A percentile compares a stretch with the other conserved stretches of the same genome.
Conservation (phyloP, 1,140 invertebrate species). For the Megalopta genalis region DNA sequence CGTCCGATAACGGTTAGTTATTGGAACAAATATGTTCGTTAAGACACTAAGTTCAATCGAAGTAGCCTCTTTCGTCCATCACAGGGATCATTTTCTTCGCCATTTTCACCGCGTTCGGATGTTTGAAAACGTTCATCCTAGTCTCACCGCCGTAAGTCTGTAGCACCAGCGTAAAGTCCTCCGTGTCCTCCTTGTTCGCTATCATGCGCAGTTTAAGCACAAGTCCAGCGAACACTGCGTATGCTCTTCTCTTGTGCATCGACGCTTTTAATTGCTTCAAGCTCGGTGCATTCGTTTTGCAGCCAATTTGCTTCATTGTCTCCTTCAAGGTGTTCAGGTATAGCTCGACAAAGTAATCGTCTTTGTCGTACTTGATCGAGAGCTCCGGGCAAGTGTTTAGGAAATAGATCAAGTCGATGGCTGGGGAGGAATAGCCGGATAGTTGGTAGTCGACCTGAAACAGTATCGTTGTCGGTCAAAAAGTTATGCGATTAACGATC, state of each 20-base stretch:
- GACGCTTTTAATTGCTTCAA: slow-evolving; percentile 51
- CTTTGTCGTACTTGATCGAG: slow-evolving; percentile 49
- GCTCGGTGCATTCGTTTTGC: slow-evolving; percentile 52
- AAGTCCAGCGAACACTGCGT: slow-evolving; percentile 42
- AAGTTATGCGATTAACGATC: no score
- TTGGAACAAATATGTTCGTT: no score
- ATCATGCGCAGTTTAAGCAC: slow-evolving; percentile 63
- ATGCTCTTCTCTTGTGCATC: slow-evolving; percentile 57
- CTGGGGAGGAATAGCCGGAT: slow-evolving; percentile 74
- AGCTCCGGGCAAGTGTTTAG: slow-evolving; percentile 71
- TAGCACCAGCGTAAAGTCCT: slow-evolving; percentile 39
- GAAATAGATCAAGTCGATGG: slow-evolving; percentile 78
- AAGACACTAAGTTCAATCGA: slow-evolving; percentile 38
- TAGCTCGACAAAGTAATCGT: slow-evolving; percentile 50
- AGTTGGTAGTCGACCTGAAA: slow-evolving; percentile 75
- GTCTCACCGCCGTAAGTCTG: slow-evolving; percentile 17
- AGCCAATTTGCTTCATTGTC: slow-evolving; percentile 52
- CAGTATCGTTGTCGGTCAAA: background rate
- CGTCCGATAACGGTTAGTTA: no score
- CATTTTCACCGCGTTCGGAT: slow-evolving; percentile 40
- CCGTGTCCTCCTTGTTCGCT: slow-evolving; percentile 46
- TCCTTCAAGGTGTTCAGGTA: slow-evolving; percentile 48
- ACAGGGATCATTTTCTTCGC: slow-evolving; percentile 52
- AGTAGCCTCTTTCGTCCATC: slow-evolving; percentile 57
- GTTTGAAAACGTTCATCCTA: slow-evolving; percentile 59